Evolutionary conservation across 2,113 vertebrate species (phyloP).

Genomic region (Balaenoptera acutorostrata): DNA sequence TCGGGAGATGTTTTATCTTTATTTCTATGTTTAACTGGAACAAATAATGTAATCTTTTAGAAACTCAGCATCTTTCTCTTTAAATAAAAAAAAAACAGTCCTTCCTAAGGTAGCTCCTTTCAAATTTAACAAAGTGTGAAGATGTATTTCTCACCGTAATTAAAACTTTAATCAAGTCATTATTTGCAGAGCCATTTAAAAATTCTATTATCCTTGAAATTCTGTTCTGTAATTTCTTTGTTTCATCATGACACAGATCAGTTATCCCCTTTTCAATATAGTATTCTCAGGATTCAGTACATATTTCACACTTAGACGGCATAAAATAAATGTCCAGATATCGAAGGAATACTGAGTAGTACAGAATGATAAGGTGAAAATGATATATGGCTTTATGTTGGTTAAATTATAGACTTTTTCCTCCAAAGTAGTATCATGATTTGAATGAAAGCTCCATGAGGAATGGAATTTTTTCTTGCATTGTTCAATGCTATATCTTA

Average conservation of each 20-base stretch:
- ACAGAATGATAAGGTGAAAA: neutral
- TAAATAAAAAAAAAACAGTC: neutral
- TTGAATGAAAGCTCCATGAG: neutral
- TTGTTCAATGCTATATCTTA: neutral
- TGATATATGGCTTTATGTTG: neutral
- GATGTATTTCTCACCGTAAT: neutral
- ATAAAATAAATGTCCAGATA: neutral
- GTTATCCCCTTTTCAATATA: neutral
- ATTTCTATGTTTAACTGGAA: neutral
- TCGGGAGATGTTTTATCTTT: neutral
- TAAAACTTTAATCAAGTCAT: neutral
- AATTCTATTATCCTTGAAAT: neutral
- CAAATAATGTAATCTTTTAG: neutral
- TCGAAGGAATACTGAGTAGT: neutral
- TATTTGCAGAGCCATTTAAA: neutral
- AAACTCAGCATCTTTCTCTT: neutral
- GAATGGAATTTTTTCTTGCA: neutral
- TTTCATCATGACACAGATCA: neutral
- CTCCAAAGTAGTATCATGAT: neutral
- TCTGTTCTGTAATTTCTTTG: neutral
- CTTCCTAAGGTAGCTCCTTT: neutral
- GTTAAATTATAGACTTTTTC: neutral
- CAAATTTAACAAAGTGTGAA: neutral
- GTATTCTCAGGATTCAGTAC: neutral
- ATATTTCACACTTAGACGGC: neutral